Percentiles rank a stretch among this genome's conserved stretches.
phyloP scores from a whole-genome alignment of 2,113 vertebrate genomes.

The Rutilus rutilus region DNA sequence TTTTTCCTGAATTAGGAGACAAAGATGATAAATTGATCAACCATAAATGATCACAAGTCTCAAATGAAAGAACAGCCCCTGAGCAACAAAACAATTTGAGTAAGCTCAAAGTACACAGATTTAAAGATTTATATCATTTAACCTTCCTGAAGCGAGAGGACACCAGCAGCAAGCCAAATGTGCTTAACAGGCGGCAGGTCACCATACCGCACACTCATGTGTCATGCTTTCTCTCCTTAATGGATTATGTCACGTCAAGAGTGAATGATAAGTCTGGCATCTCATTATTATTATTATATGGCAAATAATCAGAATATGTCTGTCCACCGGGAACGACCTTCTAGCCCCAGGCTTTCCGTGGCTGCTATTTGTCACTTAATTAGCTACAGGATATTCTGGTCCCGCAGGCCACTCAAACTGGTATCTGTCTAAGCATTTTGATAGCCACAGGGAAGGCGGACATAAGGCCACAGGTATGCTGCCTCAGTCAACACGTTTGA shows the following conservation, averaged over 20 bases:
- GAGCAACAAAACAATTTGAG: too few species aligned
- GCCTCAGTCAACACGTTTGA: conserved; percentile 42
- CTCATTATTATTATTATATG: conserved; percentile 50
- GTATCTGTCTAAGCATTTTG: conserved; percentile 25
- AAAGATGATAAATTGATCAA: not conserved
- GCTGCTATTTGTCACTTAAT: conserved; percentile 53
- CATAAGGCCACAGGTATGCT: conserved; percentile 34
- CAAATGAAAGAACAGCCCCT: too few species aligned
- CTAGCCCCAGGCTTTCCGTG: conserved; percentile 40
- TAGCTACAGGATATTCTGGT: conserved; percentile 44
- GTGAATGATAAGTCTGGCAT: conserved; percentile 27
- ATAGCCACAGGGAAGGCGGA: conserved; percentile 35
- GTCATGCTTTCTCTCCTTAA: not conserved
- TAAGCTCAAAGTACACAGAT: too few species aligned
- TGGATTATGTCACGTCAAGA: conserved; percentile 5
- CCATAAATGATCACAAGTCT: not conserved
- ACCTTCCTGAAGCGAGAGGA: conserved; percentile 24
- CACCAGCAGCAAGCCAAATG: conserved; percentile 20
- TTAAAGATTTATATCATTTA: conserved; percentile 18
- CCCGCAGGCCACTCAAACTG: conserved; percentile 39
- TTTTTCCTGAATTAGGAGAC: not conserved
- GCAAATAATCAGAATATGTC: conserved; percentile 40
- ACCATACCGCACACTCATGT: not conserved
- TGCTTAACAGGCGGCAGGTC: not conserved
- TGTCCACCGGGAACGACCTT: conserved; percentile 35